Percentiles rank a stretch among this genome's conserved stretches.
Conservation (phyloP, 2,113 vertebrate genomes). For the Sminthopsis crassicaudata region DNA sequence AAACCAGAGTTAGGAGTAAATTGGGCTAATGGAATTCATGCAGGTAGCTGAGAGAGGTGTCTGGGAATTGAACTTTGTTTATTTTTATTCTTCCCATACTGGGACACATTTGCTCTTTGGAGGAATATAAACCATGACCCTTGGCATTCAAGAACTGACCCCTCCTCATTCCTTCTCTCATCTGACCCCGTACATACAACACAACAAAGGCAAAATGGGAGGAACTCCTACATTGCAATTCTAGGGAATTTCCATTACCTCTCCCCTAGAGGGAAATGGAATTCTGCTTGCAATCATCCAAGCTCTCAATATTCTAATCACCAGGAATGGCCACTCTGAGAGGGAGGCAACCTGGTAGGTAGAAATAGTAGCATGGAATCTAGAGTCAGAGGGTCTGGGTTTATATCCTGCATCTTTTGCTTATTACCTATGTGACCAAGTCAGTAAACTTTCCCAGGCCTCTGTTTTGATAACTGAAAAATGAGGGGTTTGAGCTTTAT, state of each 20-base stretch:
- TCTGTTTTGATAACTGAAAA: neutral
- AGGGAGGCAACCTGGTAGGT: neutral
- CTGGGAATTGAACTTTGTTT: neutral
- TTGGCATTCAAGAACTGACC: neutral
- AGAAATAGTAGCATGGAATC: neutral
- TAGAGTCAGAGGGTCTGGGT: neutral
- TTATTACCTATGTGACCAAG: neutral
- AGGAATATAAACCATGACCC: neutral
- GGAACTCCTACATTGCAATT: neutral
- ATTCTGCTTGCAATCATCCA: neutral
- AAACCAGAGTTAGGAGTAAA: neutral
- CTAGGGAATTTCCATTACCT: neutral
- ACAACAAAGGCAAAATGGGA: neutral
- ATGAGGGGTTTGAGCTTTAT: neutral
- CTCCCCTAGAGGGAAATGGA: neutral
- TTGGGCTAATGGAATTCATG: neutral
- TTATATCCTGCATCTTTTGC: neutral
- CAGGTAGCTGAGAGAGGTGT: neutral
- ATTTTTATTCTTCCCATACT: neutral
- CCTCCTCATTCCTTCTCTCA: neutral
- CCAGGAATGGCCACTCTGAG: neutral
- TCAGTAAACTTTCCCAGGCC: neutral
- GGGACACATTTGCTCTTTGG: neutral
- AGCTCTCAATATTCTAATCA: neutral
- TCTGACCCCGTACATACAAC: neutral